Evolutionary conservation across 2,113 vertebrate species (phyloP).

Genomic region (Brienomyrus longianalis): DNA sequence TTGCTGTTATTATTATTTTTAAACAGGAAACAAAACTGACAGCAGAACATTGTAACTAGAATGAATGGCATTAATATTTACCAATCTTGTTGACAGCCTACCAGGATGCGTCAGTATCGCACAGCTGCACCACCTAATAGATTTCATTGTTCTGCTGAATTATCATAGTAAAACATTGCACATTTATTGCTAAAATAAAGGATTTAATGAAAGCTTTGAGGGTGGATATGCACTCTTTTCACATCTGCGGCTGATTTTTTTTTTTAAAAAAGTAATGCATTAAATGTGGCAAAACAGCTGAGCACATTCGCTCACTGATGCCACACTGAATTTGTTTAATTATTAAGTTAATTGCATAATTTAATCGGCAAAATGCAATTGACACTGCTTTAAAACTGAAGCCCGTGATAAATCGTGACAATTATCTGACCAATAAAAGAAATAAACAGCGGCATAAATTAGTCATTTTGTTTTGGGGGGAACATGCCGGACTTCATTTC

Average conservation of each 20-base stretch:
- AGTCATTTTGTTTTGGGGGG: neutral
- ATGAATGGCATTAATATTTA: neutral
- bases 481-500: neutral
- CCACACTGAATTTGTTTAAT: neutral
- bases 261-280: neutral
- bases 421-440: slow-evolving; percentile 10
- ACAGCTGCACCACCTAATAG: slow-evolving; percentile 2
- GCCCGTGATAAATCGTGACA: neutral
- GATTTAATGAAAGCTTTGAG: slow-evolving; percentile 15
- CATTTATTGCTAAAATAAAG: slow-evolving; percentile 8
- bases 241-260: neutral
- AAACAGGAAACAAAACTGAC: neutral
- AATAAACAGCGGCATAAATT: neutral
- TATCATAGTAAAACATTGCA: neutral
- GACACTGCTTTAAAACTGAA: slow-evolving; percentile 6
- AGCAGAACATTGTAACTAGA: neutral
- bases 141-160: neutral
- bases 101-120: neutral
- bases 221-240: neutral
- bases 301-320: neutral
- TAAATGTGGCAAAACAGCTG: neutral
- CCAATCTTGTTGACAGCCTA: neutral
- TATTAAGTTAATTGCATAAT: neutral
- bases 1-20: neutral
- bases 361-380: slow-evolving; percentile 11